Base-by-base conservation (phyloP, 2,888 invertebrate genomes). In the Salticus scenicus region DNA sequence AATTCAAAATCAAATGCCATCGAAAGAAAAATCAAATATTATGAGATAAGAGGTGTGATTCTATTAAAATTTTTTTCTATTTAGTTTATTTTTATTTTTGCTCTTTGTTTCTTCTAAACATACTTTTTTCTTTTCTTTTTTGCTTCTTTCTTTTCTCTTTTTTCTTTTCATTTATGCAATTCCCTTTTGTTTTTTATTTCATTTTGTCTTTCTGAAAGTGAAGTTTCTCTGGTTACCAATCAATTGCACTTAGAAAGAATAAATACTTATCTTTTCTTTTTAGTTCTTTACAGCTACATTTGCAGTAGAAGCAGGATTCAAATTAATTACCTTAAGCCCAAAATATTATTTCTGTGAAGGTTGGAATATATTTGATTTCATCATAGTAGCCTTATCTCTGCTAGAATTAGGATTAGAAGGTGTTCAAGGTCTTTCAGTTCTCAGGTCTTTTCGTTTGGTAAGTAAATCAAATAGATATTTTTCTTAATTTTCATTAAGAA, bases 331-430 rank as follows among this genome's bases (percentile, higher is more conserved):
- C 76, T 96, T 98, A 96, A 98, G 97, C 92, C 98, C 98, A 86
- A 96, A 97, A 91, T 96, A 94, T 92, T 99, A 98, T 92, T 98
- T 99, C 93, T 96, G 97, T 94, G 98, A 98, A 92, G 97, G 97
- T 89, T 99, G 98, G 98, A 99, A 99, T 92, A 96, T 97, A 63
- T 99, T 99, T 92, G 98, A 99, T 94, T 97, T 98, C 92, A 96
- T 98, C 90, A 98, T 99, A 92, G 99, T 99, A 90, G 95, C 96
- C 89, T 94, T 99, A 90, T 98, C 98, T 89, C 93, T 98, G 89
- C 93, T 98, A 90, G 99, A 99, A 92, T 93, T 98, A 91, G 96
- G 96, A 90, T 93, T 98, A 90, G 96, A 97, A 92, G 96, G 96
- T 89, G 96, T 98, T 90, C 96, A 97, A 93, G 98, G 98, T 92